These are phyloP conservation scores for Nomada hirtipes DNA, from an alignment of 2,888 invertebrate species.

Conservation along the genomic window DNA sequence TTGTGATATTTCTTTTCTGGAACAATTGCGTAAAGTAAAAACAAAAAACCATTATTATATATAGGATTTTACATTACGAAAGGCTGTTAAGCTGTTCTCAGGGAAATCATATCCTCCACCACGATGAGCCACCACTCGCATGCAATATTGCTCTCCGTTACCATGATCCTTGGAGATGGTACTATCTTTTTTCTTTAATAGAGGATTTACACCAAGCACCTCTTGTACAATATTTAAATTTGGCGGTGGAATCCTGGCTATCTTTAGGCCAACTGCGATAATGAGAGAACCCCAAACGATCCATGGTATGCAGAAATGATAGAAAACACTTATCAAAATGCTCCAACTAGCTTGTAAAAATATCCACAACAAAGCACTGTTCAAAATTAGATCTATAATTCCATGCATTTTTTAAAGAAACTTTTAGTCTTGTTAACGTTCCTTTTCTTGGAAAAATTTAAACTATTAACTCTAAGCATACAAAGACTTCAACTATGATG, in stretches of 20 bases:
- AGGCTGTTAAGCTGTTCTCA: constrained; percentile 91
- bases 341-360: constrained; percentile 72
- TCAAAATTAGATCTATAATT: constrained; percentile 70
- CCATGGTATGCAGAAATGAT: constrained; percentile 78
- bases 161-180: constrained; percentile 60
- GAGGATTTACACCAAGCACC: constrained; percentile 79
- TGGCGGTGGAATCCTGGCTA: constrained; percentile 76
- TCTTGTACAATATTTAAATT: constrained; percentile 71
- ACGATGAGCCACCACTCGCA: constrained; percentile 90
- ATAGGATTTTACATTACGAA: constrained; percentile 87
- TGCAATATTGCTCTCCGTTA: constrained; percentile 79
- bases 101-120: constrained; percentile 92
- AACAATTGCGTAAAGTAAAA: constrained; percentile 23
- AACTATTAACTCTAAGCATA: constrained; percentile 41
- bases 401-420: constrained; percentile 57
- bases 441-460: constrained; percentile 7
- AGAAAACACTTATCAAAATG: constrained; percentile 71
- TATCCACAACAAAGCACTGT: constrained; percentile 76
- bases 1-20: constrained; percentile 20
- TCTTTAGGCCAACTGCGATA: constrained; percentile 70
- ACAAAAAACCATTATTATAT: constrained; percentile 36
- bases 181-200: constrained; percentile 67
- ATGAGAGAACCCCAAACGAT: constrained; percentile 76
- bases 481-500: constrained; percentile 33
- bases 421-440: constrained; percentile 59